Base-by-base conservation (phyloP, 2,888 invertebrate species). In the Lapara coniferarum region DNA sequence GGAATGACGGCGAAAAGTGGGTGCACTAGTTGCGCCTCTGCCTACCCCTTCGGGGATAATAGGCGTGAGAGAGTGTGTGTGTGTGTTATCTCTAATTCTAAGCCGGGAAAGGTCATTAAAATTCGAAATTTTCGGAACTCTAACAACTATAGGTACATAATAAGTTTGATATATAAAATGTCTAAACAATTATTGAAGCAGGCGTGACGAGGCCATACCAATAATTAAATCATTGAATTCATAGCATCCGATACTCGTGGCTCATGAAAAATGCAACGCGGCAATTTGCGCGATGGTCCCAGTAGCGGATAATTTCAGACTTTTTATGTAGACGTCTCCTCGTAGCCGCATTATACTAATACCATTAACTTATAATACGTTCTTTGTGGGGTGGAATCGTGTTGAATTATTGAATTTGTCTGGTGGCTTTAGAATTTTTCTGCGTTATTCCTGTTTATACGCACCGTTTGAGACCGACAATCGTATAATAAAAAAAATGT, bases 161-260 rank as follows among this genome's bases (percentile, higher is more conserved):
- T 10, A 2, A 16, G n/a, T 53, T 53, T 10, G 2, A 53, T 7
- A 25, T 25, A 58, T 51, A 57, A 44, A 16, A 13, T 2, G 6
- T 30, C 55, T n/a, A 55, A 59, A 52, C 52, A 44, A 67, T 67
- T 51, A 67, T 63, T 67, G 59, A 63, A 67, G 66, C 49, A 12
- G 16, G 71, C 69, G 69, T 69, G 70, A 73, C 72, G 71, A 70
- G 75, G 79, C 87, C 85, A 89, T 90, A 86, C 84, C 85, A 85
- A 88, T 92, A 92, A 92, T 92, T 91, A 89, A 92, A 91, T 92
- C 89, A 89, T 82, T 85, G 84, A 91, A 91, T 90, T 92, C 90
- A 88, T 89, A 86, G 83, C 84, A 84, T 80, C 85, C 81, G 85
- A 86, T 89, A 86, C 87, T 81, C 78, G 71, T 67, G 74, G 74